Base-by-base conservation (phyloP, 1,140 invertebrate species). In the Liolophura sinensis region DNA sequence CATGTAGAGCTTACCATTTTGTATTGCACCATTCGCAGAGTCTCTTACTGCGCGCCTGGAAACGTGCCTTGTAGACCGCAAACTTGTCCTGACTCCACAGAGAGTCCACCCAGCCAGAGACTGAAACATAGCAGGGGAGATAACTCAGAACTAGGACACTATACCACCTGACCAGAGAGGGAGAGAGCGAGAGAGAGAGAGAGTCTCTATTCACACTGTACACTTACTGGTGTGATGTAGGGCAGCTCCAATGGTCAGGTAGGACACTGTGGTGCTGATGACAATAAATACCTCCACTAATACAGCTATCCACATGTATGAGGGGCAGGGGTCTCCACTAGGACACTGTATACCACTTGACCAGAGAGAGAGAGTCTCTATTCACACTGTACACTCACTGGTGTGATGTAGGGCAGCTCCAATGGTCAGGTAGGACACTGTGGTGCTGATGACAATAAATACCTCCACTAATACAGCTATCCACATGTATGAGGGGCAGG, bases 391-490 rank as follows among this genome's bases (percentile, higher is more conserved):
- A 20, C 47, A 80, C 77, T 79, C 74, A 83, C 81, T 58, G 65
- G 80, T 83, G 64, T 83, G 81, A 62, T 82, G 77, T 47, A 82
- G 61, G 1, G 79, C 78, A 18, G 76, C 76, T 46, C 81, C 81
- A 15, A 78, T 78, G 6, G 78, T 80, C 16, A 83, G 75, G 60
- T 73, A 83, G 1, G 81, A 83, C 1, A 83, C 81, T 9, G 78
- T 80, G 18, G 82, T 83, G 65, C 78, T 81, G 67, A 82, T 72
- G 56, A 82, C 66, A 11, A 83, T 83, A 65, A 83, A 83, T 12
- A 80, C 50, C 59, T 83, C 75, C 11, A 83, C 74, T 22, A 82
- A 60, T 6, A 79, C 60, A 1, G 81, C 79, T 16, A 83, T 78
- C 78, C 79, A 83, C 15, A 65, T 64, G 56, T 77, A 81, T 12